Evolutionary conservation across 2,888 invertebrate species (phyloP).

Genomic region (Lithophane ornitopus): DNA sequence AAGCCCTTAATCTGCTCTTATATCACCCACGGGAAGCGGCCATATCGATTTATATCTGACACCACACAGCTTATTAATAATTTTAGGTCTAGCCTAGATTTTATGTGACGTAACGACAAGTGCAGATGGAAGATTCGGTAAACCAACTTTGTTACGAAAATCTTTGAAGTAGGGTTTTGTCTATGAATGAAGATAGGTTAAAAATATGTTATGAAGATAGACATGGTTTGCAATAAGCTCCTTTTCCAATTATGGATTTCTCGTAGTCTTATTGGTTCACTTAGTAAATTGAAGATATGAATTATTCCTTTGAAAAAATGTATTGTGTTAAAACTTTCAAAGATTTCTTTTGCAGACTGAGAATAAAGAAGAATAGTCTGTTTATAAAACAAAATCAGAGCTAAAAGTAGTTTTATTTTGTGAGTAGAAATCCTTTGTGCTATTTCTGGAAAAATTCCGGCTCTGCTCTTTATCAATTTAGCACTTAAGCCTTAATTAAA

Average conservation of each 20-base stretch:
- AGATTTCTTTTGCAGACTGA: background rate
- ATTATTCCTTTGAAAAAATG: slow-evolving; percentile 24
- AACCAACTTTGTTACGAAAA: background rate
- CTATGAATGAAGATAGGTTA: background rate
- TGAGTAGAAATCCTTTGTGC: slow-evolving; percentile 11
- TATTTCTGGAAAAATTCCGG: slow-evolving; percentile 13
- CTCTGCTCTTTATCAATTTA: slow-evolving; percentile 16
- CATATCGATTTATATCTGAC: slow-evolving; percentile 43
- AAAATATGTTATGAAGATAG: background rate
- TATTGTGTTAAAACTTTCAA: slow-evolving; percentile 14
- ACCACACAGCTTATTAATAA: slow-evolving; percentile 34
- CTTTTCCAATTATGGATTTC: background rate
- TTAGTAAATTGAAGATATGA: slow-evolving; percentile 8
- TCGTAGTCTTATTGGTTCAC: background rate
- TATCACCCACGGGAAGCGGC: slow-evolving; percentile 41
- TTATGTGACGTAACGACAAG: slow-evolving; percentile 35
- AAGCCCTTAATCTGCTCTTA: slow-evolving; percentile 51
- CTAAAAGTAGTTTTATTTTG: slow-evolving; percentile 17
- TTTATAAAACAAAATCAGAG: background rate
- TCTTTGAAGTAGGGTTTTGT: background rate
- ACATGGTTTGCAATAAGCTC: background rate
- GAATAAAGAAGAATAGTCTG: background rate
- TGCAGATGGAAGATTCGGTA: slow-evolving; percentile 4
- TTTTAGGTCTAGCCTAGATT: slow-evolving; percentile 36
- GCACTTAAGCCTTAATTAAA: slow-evolving; percentile 15